These are phyloP conservation scores for Coreoperca whiteheadi DNA, from an alignment of 2,113 vertebrate species.

Conservation along the genomic window DNA sequence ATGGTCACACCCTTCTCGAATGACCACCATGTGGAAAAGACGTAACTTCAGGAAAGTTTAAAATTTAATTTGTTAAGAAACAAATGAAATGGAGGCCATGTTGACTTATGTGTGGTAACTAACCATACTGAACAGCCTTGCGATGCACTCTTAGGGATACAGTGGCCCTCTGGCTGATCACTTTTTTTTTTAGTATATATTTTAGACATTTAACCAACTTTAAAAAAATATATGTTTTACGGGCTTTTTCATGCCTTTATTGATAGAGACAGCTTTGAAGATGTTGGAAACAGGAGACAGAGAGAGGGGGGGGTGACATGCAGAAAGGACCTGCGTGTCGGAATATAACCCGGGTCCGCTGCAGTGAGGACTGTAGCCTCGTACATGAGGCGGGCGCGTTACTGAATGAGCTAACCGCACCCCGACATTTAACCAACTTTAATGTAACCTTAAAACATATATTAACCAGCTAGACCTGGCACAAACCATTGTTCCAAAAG, in stretches of 20 bases:
- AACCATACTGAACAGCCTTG: neutral
- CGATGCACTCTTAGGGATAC: neutral
- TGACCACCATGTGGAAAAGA: neutral
- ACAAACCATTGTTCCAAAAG: constrained; percentile 2
- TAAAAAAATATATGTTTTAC: too few species aligned
- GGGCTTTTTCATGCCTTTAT: too few species aligned
- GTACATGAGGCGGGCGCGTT: too few species aligned
- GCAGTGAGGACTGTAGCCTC: too few species aligned
- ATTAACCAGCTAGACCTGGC: neutral
- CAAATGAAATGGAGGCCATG: neutral
- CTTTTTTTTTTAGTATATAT: too few species aligned
- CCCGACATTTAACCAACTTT: neutral
- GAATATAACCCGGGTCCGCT: too few species aligned
- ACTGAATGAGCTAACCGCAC: too few species aligned
- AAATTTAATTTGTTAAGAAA: too few species aligned
- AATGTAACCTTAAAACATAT: constrained; percentile 10
- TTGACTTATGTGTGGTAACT: neutral
- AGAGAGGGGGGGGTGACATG: too few species aligned
- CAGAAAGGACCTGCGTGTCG: too few species aligned
- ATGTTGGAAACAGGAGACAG: too few species aligned
- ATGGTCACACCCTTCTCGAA: neutral
- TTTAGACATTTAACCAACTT: neutral
- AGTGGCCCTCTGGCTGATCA: neutral
- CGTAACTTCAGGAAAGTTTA: neutral
- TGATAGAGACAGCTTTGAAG: too few species aligned